phyloP scores from a whole-genome alignment of 2,113 vertebrate genomes.

The Ailuropoda melanoleuca region DNA sequence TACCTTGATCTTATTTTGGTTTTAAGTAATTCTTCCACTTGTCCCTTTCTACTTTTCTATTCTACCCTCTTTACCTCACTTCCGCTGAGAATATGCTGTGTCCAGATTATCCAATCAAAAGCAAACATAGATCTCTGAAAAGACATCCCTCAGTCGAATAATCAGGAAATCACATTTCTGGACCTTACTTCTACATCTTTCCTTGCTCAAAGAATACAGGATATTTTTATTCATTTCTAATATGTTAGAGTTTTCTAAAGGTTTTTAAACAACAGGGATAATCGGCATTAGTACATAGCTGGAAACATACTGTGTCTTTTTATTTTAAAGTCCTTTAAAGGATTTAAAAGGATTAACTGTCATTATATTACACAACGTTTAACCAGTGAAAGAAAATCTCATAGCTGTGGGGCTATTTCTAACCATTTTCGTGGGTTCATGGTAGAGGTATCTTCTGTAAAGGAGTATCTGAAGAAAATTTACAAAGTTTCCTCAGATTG shows the following conservation, averaged over 20 bases:
- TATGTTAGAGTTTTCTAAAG: not conserved
- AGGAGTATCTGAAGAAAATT: not conserved
- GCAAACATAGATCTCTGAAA: not conserved
- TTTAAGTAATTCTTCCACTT: not conserved
- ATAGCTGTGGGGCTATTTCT: not conserved
- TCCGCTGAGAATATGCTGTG: not conserved
- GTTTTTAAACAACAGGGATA: not conserved
- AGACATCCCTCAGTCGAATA: not conserved
- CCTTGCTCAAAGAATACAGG: not conserved
- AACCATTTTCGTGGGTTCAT: not conserved
- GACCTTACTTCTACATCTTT: not conserved
- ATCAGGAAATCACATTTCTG: not conserved
- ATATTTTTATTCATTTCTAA: not conserved
- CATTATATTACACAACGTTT: not conserved
- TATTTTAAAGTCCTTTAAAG: not conserved
- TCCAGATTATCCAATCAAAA: not conserved
- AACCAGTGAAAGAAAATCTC: not conserved
- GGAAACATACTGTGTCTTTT: not conserved
- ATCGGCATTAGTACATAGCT: not conserved
- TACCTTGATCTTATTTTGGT: constrained; percentile 9
- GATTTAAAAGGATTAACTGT: constrained; percentile 5
- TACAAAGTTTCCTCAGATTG: not conserved
- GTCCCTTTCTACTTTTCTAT: not conserved
- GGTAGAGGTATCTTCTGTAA: not conserved
- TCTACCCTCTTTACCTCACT: not conserved